Conservation (phyloP, 2,888 invertebrate genomes). For the Drosophila trichaetosa region DNA sequence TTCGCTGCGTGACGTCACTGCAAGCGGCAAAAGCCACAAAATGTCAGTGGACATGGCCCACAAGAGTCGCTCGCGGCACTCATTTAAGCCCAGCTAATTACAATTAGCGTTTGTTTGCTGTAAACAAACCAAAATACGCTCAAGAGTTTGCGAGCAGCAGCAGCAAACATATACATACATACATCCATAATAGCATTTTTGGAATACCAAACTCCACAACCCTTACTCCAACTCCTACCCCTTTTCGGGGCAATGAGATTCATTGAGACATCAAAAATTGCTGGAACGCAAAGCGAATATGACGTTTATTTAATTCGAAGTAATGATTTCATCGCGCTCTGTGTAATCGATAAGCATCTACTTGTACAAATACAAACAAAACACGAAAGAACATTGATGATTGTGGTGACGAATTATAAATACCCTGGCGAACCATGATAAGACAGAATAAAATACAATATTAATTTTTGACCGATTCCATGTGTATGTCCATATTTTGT, state of each 20-base stretch:
- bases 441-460: too few species aligned
- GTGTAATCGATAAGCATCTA: conserved; percentile 84
- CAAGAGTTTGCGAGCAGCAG: conserved; percentile 41
- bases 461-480: background rate
- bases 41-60: conserved; percentile 17
- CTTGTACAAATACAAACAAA: conserved; percentile 45
- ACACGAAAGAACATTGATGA: background rate
- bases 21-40: conserved; percentile 17
- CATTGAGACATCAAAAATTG: conserved; percentile 72
- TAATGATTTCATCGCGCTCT: conserved; percentile 83
- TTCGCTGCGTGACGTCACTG: conserved; percentile 30
- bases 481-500: background rate
- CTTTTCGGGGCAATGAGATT: conserved; percentile 15
- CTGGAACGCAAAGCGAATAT: conserved; percentile 81
- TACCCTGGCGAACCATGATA: background rate
- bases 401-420: background rate
- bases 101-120: conserved; percentile 66
- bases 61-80: conserved; percentile 36
- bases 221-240: conserved; percentile 9
- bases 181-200: background rate
- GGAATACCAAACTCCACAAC: conserved; percentile 6
- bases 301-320: conserved; percentile 85
- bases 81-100: conserved; percentile 69
- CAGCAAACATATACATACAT: background rate
- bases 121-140: conserved; percentile 51